These are phyloP conservation scores for Eristalis tenax DNA, from an alignment of 2,888 invertebrate species.

Conservation along the genomic window DNA sequence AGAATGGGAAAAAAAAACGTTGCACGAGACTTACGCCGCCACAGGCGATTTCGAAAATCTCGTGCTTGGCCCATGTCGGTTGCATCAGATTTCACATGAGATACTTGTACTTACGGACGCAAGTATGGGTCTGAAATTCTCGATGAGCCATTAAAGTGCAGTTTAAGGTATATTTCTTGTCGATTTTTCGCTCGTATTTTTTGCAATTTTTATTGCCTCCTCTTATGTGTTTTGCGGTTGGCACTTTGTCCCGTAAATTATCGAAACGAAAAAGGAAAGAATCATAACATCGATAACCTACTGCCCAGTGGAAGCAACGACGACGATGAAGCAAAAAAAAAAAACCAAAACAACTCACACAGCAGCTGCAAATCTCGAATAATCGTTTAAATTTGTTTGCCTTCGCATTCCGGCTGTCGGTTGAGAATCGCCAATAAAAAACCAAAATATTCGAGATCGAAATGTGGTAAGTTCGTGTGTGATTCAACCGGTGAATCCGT, in stretches of 20 bases:
- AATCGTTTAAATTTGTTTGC: not conserved
- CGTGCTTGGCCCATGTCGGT: constrained; percentile 32
- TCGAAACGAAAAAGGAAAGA: constrained; percentile 42
- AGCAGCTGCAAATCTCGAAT: constrained; percentile 43
- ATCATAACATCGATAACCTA: constrained; percentile 68
- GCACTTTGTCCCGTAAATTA: constrained; percentile 56
- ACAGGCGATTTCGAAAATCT: constrained; percentile 61
- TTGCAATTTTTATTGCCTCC: constrained; percentile 35
- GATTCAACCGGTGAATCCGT: constrained; percentile 1
- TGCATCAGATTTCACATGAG: constrained; percentile 60
- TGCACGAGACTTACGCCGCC: constrained; percentile 47
- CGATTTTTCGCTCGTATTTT: not conserved
- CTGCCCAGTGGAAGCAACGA: constrained; percentile 14
- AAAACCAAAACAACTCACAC: not conserved
- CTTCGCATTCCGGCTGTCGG: not conserved
- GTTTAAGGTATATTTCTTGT: constrained; percentile 30
- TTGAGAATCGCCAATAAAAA: constrained; percentile 13
- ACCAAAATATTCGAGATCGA: constrained; percentile 21
- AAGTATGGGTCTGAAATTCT: constrained; percentile 41
- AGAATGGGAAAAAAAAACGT: not conserved
- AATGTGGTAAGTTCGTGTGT: constrained; percentile 19
- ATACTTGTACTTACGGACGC: not conserved
- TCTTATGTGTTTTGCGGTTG: constrained; percentile 35
- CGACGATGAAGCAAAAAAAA: not conserved
- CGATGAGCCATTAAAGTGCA: constrained; percentile 55